Conservation (phyloP, 2,888 invertebrate genomes). For the Drosophila nigricruria region DNA sequence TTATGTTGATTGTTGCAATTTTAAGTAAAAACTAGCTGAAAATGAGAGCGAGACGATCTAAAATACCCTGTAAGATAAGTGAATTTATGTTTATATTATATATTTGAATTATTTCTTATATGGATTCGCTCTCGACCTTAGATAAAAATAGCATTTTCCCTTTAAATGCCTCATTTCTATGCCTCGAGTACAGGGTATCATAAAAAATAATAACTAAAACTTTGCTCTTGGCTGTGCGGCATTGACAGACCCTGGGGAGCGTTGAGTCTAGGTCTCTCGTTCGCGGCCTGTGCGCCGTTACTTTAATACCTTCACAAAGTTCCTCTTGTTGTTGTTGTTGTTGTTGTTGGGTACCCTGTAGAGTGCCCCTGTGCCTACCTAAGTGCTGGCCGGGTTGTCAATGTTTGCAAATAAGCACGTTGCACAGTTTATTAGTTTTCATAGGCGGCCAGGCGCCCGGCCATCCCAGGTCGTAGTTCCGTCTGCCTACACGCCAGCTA, state of each 20-base stretch:
- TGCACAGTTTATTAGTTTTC: conserved; percentile 79
- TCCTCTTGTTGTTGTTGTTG: conserved; percentile 18
- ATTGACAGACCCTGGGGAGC: conserved; percentile 28
- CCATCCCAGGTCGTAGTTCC: background rate
- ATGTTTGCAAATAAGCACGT: conserved; percentile 76
- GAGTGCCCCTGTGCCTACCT: conserved; percentile 16
- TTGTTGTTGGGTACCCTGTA: conserved; percentile 7
- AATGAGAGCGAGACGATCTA: background rate
- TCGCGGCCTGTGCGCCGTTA: conserved; percentile 23
- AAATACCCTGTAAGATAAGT: conserved; percentile 15
- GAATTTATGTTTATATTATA: background rate
- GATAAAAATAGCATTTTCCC: background rate
- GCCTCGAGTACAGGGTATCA: conserved; percentile 15
- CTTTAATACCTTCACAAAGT: conserved; percentile 52
- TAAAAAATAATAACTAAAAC: conserved; percentile 22
- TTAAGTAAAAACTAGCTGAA: conserved; percentile 48
- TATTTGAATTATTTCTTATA: background rate
- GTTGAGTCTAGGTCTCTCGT: conserved; percentile 6
- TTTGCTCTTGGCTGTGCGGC: conserved; percentile 25
- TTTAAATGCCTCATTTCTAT: background rate
- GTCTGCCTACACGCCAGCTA: conserved; percentile 23
- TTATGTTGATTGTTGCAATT: conserved; percentile 59
- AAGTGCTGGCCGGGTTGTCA: conserved; percentile 36
- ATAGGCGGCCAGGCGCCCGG: conserved; percentile 52
- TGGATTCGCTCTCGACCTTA: background rate